phyloP scores from a whole-genome alignment of 2,888 invertebrate species.

The Polyommatus icarus region DNA sequence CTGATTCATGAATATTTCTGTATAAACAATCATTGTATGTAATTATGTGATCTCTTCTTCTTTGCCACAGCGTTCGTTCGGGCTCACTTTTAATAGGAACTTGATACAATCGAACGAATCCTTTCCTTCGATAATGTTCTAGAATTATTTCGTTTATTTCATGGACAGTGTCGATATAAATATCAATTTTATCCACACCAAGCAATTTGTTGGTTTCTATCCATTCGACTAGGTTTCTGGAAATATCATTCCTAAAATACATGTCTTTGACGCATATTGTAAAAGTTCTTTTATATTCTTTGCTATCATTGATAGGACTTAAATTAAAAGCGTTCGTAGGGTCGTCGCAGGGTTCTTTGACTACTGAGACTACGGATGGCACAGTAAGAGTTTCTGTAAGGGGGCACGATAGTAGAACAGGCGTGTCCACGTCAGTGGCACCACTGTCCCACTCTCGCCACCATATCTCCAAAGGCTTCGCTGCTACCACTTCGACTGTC shows the following conservation, averaged over 20 bases:
- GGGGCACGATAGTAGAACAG: conserved; percentile 83
- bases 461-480: conserved; percentile 82
- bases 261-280: conserved; percentile 87
- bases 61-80: conserved; percentile 79
- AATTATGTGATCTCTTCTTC: conserved; percentile 85
- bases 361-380: conserved; percentile 72
- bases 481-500: conserved; percentile 78
- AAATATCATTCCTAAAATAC: conserved; percentile 82
- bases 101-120: conserved; percentile 71
- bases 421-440: conserved; percentile 71
- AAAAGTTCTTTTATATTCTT: conserved; percentile 65
- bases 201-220: conserved; percentile 84
- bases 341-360: conserved; percentile 73
- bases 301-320: conserved; percentile 45
- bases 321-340: conserved; percentile 66
- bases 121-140: conserved; percentile 75
- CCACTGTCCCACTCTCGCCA: conserved; percentile 81
- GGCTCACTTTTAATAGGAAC: conserved; percentile 76
- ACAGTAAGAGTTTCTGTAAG: conserved; percentile 68
- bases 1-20: conserved; percentile 83
- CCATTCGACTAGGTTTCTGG: conserved; percentile 84
- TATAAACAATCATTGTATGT: conserved; percentile 90
- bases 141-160: conserved; percentile 78
- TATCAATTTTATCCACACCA: conserved; percentile 83
- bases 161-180: conserved; percentile 83